phyloP scores from a whole-genome alignment of 2,797 vertebrate genomes.

The Holocentrus rufus region DNA sequence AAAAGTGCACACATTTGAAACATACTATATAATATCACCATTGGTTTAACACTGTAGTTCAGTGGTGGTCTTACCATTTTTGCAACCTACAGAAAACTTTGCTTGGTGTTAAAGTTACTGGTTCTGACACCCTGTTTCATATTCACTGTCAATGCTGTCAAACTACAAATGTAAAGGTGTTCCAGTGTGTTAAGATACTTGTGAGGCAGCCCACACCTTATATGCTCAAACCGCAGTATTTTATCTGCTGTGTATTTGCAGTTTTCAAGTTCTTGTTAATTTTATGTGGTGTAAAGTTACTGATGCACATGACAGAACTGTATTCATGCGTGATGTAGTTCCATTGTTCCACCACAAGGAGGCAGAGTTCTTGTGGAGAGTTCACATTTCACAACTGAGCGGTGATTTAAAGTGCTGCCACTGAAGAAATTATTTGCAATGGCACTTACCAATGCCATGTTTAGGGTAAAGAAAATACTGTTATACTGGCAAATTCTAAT shows the following conservation, averaged over 20 bases:
- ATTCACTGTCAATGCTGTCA: not conserved
- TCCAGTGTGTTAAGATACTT: not conserved
- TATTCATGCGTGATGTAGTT: conserved; percentile 5
- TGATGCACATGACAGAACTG: too few relatives aligned
- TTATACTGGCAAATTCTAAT: not conserved
- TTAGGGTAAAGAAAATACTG: not conserved
- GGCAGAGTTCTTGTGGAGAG: conserved; percentile 50
- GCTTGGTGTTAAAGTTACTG: not conserved
- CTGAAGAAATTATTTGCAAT: not conserved
- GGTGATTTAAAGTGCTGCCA: not conserved
- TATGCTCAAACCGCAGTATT: not conserved
- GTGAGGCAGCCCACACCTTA: not conserved
- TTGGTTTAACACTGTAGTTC: not conserved
- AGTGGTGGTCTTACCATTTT: too few relatives aligned
- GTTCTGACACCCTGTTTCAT: not conserved
- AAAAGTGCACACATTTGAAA: not conserved
- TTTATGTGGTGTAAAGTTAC: too few relatives aligned
- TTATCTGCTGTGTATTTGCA: not conserved
- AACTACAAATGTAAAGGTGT: not conserved
- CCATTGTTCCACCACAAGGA: conserved; percentile 52
- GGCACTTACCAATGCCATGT: not conserved
- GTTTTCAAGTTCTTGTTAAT: not conserved
- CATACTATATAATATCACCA: not conserved
- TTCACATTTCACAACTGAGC: not conserved
- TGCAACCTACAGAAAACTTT: too few relatives aligned